A percentile compares a stretch with the other conserved stretches of the same genome.
Evolutionary conservation across 2,113 vertebrate genomes (phyloP).

Genomic region (Narcine bancroftii): DNA sequence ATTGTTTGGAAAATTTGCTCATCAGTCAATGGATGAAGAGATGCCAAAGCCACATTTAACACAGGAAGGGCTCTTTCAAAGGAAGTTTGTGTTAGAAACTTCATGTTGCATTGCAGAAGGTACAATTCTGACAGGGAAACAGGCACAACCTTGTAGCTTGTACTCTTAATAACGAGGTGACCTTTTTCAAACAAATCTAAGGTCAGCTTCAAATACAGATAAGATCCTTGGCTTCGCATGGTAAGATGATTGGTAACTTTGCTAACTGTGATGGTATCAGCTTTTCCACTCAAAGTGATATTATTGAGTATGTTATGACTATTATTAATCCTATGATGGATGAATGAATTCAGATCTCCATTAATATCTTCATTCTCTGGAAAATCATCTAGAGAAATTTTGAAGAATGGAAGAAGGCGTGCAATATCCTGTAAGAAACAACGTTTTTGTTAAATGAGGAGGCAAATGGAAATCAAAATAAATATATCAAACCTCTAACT

Average conservation of each 20-base stretch:
- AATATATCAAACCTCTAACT: not conserved
- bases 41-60: conserved; percentile 82
- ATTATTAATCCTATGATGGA: conserved; percentile 78
- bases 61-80: conserved; percentile 85
- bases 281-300: conserved; percentile 87
- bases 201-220: conserved; percentile 91
- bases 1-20: conserved; percentile 93
- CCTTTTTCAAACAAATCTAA: conserved; percentile 91
- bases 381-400: conserved; percentile 81
- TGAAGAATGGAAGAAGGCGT: conserved; percentile 66
- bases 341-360: conserved; percentile 80
- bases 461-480: not conserved
- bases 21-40: conserved; percentile 91
- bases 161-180: conserved; percentile 91
- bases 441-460: not conserved
- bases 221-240: conserved; percentile 87
- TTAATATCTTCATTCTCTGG: conserved; percentile 76
- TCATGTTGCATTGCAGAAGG: conserved; percentile 96
- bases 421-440: conserved; percentile 69
- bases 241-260: conserved; percentile 91
- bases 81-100: conserved; percentile 85
- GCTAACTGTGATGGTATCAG: conserved; percentile 70
- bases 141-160: conserved; percentile 95
- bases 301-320: conserved; percentile 90
- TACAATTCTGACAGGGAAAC: conserved; percentile 92